These are phyloP conservation scores for Aporophyla nigra DNA, from an alignment of 2,888 invertebrate species.

Conservation along the genomic window DNA sequence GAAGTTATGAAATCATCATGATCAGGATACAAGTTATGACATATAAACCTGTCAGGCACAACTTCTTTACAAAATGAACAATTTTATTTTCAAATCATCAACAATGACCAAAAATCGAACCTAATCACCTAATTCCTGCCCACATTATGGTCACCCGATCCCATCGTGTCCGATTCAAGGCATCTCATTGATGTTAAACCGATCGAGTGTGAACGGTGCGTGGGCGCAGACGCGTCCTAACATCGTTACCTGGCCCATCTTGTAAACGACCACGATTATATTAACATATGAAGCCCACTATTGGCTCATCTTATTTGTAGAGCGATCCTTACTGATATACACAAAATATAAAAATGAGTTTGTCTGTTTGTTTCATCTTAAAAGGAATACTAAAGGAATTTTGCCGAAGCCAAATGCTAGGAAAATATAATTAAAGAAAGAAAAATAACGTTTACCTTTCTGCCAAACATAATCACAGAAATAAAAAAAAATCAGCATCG, in stretches of 20 bases:
- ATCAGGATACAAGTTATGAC: background rate
- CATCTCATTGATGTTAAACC: conserved; percentile 39
- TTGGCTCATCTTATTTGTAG: conserved; percentile 44
- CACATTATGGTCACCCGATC: conserved; percentile 43
- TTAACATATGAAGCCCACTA: conserved; percentile 57
- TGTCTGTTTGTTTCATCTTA: background rate
- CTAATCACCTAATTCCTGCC: conserved; percentile 55
- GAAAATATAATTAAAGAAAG: background rate
- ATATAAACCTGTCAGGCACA: conserved; percentile 25
- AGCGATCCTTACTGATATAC: conserved; percentile 23
- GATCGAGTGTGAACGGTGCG: conserved; percentile 49
- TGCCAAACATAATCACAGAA: background rate
- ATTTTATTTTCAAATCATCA: conserved; percentile 30
- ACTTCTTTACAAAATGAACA: conserved; percentile 27
- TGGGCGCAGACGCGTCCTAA: conserved; percentile 43
- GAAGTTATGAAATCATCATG: background rate
- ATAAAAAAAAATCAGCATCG: background rate
- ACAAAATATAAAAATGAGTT: background rate
- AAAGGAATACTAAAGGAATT: background rate
- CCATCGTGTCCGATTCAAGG: conserved; percentile 24
- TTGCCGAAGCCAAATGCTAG: background rate
- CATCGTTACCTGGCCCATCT: conserved; percentile 34
- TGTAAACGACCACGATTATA: conserved; percentile 54
- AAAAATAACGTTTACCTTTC: background rate
- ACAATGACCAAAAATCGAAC: conserved; percentile 33